A percentile compares a stretch with the other conserved stretches of the same genome.
These are phyloP conservation scores for Gasteruption jaculator DNA, from an alignment of 2,888 invertebrate species.

Conservation along the genomic window DNA sequence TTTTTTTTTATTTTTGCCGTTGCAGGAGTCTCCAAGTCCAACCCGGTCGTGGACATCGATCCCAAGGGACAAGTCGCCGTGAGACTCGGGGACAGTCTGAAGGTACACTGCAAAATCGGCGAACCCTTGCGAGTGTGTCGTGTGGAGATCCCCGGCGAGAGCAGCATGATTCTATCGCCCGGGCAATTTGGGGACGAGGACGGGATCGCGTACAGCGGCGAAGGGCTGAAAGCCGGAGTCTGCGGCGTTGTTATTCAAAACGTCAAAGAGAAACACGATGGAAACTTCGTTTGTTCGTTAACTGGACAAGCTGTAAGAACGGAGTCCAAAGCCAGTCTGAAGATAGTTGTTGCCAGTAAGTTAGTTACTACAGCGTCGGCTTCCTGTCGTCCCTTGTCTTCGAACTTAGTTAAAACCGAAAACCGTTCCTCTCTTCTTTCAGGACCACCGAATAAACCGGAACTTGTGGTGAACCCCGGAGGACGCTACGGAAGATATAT, in stretches of 20 bases:
- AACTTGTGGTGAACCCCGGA: slow-evolving; percentile 49
- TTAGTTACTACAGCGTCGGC: too few relatives aligned
- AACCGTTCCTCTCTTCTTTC: slow-evolving; percentile 30
- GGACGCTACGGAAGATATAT: slow-evolving; percentile 47
- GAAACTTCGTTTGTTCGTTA: slow-evolving; percentile 65
- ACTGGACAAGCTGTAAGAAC: slow-evolving; percentile 57
- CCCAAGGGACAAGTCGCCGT: slow-evolving; percentile 56
- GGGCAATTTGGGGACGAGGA: slow-evolving; percentile 32
- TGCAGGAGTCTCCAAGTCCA: slow-evolving; percentile 1
- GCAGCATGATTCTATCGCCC: slow-evolving; percentile 21
- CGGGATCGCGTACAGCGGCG: slow-evolving; percentile 51
- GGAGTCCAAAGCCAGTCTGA: slow-evolving; percentile 61
- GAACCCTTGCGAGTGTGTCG: slow-evolving; percentile 61
- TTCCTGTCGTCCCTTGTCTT: neutral
- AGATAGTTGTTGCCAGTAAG: slow-evolving; percentile 71
- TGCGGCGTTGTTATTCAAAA: slow-evolving; percentile 68
- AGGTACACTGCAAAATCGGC: slow-evolving; percentile 58
- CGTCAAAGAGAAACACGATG: slow-evolving; percentile 66
- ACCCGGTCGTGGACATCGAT: slow-evolving; percentile 33
- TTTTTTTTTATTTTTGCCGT: neutral
- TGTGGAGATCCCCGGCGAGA: slow-evolving; percentile 48
- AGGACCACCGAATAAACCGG: slow-evolving; percentile 53
- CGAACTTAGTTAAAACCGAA: neutral
- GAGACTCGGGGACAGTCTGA: slow-evolving; percentile 57
- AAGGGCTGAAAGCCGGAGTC: slow-evolving; percentile 60